Conservation (phyloP, 35 echinoderm and acorn worm genomes). For the Strongylocentrotus purpuratus region DNA sequence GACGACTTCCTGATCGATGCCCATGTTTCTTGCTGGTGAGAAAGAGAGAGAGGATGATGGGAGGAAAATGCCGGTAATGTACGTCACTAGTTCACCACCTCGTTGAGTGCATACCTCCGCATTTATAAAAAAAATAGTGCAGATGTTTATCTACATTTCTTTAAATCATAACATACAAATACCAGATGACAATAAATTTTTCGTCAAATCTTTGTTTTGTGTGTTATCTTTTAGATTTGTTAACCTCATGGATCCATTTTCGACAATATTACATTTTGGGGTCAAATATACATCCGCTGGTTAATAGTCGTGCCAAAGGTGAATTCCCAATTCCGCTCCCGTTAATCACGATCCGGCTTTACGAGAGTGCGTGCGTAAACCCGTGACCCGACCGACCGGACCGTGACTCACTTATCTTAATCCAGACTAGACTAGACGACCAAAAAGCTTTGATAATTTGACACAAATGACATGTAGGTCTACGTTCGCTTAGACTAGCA, state of each 20-base stretch:
- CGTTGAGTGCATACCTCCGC: background rate
- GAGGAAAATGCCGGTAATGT: conserved; percentile 50
- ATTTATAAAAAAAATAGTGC: background rate
- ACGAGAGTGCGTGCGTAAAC: conserved; percentile 25
- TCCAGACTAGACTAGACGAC: background rate
- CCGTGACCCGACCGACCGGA: background rate
- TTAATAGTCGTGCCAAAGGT: conserved; percentile 22
- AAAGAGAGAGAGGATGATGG: background rate
- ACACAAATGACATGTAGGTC: background rate
- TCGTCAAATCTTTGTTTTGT: too few relatives aligned
- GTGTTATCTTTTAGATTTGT: background rate
- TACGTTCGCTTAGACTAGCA: too few relatives aligned
- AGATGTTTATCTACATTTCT: background rate
- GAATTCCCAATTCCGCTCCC: background rate
- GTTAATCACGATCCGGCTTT: background rate
- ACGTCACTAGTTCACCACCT: conserved; percentile 36
- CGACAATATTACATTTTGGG: background rate
- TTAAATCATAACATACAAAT: background rate
- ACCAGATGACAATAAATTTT: too few relatives aligned
- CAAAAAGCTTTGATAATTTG: background rate
- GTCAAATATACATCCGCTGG: background rate
- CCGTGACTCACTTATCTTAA: background rate
- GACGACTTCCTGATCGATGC: conserved; percentile 33
- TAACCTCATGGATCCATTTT: background rate
- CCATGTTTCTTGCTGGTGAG: conserved; percentile 33